These are phyloP conservation scores for Calcarius ornatus DNA, from an alignment of 2,113 vertebrate genomes.

Conservation along the genomic window DNA sequence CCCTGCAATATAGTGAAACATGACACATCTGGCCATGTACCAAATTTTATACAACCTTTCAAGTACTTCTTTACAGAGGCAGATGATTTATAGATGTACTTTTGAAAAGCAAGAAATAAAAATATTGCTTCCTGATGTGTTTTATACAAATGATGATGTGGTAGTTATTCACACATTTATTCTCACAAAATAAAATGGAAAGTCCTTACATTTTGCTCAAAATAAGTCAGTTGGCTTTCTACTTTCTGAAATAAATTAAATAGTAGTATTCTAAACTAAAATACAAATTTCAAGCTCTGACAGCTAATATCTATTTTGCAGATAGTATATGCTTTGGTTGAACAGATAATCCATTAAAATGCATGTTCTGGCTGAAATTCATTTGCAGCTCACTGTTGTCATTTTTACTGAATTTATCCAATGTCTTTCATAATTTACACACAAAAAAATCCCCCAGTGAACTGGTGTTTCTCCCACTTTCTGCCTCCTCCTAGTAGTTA, in stretches of 20 bases:
- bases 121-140: not conserved
- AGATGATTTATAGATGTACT: not conserved
- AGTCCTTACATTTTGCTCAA: not conserved
- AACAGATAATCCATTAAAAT: not conserved
- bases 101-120: not conserved
- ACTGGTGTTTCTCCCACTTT: not conserved
- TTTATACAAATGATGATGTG: not conserved
- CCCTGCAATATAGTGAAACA: not conserved
- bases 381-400: not conserved
- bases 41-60: not conserved
- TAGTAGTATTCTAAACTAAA: not conserved
- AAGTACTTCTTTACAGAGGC: not conserved
- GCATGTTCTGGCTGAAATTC: not conserved
- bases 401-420: not conserved
- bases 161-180: not conserved
- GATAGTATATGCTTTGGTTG: not conserved
- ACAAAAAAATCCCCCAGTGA: not conserved
- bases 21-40: rapidly evolving
- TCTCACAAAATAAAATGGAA: not conserved
- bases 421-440: not conserved
- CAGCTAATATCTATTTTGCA: not conserved
- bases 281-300: not conserved
- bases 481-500: not conserved
- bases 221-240: not conserved
- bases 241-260: not conserved